Percentiles rank a stretch among this genome's conserved stretches.
Conservation (phyloP, 2,888 invertebrate genomes). For the Amorpha juglandis region DNA sequence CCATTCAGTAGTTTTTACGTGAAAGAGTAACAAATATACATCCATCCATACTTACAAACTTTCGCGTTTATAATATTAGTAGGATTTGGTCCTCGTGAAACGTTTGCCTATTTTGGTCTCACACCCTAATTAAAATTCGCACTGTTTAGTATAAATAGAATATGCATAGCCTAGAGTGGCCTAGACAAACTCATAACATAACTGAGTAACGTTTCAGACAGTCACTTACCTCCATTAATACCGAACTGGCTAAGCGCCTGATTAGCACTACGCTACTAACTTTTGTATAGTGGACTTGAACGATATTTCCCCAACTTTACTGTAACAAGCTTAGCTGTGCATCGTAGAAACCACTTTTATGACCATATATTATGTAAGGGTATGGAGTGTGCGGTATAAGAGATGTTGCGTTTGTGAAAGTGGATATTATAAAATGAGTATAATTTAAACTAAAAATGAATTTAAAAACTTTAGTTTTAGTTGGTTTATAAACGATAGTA, state of each 20-base stretch:
- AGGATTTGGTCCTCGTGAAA: too few species aligned
- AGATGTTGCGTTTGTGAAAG: background rate
- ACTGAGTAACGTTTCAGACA: slow-evolving; percentile 16
- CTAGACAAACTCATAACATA: slow-evolving; percentile 12
- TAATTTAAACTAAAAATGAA: too few species aligned
- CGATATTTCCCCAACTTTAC: slow-evolving; percentile 23
- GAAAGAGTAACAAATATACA: too few species aligned
- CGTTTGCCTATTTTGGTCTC: too few species aligned
- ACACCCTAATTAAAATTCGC: too few species aligned
- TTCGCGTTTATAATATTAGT: too few species aligned
- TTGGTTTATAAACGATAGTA: too few species aligned
- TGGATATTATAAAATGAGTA: background rate
- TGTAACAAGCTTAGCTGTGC: slow-evolving; percentile 18
- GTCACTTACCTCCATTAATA: slow-evolving; percentile 21
- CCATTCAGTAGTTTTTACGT: too few species aligned
- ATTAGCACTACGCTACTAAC: slow-evolving; percentile 18
- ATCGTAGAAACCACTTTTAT: slow-evolving; percentile 11
- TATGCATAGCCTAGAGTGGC: background rate
- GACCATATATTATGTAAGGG: background rate
- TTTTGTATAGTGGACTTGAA: slow-evolving; percentile 19
- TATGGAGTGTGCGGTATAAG: background rate
- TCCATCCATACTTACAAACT: too few species aligned
- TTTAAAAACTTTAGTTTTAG: too few species aligned
- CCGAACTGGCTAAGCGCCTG: slow-evolving; percentile 23
- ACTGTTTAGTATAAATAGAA: background rate